Evolutionary conservation across 2,888 invertebrate species (phyloP).

Genomic region (Melanostoma scalare): DNA sequence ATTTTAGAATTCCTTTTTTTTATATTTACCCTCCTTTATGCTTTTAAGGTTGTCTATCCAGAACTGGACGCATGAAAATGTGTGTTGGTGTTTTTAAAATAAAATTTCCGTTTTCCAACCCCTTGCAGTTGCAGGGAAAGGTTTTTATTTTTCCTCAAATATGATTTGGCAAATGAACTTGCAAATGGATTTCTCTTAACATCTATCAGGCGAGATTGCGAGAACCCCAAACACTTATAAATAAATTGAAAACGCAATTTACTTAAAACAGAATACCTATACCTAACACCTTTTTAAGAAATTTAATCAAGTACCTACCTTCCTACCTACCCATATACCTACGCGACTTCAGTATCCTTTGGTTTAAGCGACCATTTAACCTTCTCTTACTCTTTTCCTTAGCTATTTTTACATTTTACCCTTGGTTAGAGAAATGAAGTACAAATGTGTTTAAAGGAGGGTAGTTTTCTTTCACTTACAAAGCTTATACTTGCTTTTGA

Average conservation of each 20-base stretch:
- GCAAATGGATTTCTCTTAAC: slow-evolving; percentile 34
- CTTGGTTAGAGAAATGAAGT: slow-evolving; percentile 20
- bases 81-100: slow-evolving; percentile 47
- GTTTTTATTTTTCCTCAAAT: slow-evolving; percentile 13
- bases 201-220: slow-evolving; percentile 38
- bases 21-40: slow-evolving; percentile 19
- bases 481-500: slow-evolving; percentile 26
- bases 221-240: slow-evolving; percentile 13
- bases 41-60: slow-evolving; percentile 35
- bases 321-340: too few species aligned
- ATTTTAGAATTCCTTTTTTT: slow-evolving; percentile 43
- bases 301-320: slow-evolving; percentile 34
- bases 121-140: slow-evolving; percentile 35
- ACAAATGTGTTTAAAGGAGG: slow-evolving; percentile 38
- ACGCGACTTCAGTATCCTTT: slow-evolving; percentile 39
- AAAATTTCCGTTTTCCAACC: slow-evolving; percentile 60
- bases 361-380: slow-evolving; percentile 27
- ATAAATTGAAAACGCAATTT: slow-evolving; percentile 31
- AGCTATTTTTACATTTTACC: slow-evolving; percentile 1
- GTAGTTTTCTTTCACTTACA: slow-evolving; percentile 32
- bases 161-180: slow-evolving; percentile 9
- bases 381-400: slow-evolving; percentile 4
- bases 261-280: slow-evolving; percentile 18
- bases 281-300: slow-evolving; percentile 37
- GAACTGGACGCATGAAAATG: slow-evolving; percentile 45